phyloP scores from a whole-genome alignment of 2,113 vertebrate species.

The Scomber scombrus region DNA sequence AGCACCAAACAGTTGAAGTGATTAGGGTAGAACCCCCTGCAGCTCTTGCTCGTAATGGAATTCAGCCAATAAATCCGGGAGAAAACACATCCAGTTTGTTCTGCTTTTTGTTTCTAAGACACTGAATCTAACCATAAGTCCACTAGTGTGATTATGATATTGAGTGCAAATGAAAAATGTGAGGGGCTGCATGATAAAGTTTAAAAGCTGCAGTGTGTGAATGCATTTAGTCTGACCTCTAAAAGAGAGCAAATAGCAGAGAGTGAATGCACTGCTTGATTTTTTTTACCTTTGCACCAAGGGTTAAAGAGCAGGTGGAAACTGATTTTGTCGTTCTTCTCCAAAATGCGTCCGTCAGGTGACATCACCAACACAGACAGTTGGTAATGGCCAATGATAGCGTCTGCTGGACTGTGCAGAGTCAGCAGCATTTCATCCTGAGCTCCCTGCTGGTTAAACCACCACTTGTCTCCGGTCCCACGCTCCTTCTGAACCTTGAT shows the following conservation, averaged over 20 bases:
- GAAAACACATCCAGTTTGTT: neutral
- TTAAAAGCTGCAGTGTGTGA: neutral
- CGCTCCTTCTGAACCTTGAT: constrained; percentile 68
- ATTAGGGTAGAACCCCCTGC: too few relatives aligned
- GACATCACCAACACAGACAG: constrained; percentile 82
- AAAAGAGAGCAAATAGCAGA: neutral
- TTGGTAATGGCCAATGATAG: constrained; percentile 88
- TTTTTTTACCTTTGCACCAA: constrained; percentile 90
- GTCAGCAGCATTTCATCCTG: constrained; percentile 80
- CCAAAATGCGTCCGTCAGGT: constrained; percentile 70
- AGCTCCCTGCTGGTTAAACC: constrained; percentile 76
- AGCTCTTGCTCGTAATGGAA: too few relatives aligned
- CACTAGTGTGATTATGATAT: too few relatives aligned
- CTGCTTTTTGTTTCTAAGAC: too few relatives aligned
- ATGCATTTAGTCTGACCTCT: neutral
- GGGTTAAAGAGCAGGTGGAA: constrained; percentile 95
- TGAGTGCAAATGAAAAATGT: neutral
- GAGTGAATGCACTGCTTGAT: neutral
- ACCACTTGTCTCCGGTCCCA: constrained; percentile 72
- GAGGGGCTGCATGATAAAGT: neutral
- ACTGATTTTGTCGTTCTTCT: constrained; percentile 71
- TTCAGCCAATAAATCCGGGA: too few relatives aligned
- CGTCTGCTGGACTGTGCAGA: constrained; percentile 85
- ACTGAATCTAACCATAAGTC: too few relatives aligned
- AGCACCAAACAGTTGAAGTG: too few relatives aligned